Evolutionary conservation across 2,113 vertebrate species (phyloP), one percentile per base, ranked within the genome.

Genomic region (Calidris pygmaea): DNA sequence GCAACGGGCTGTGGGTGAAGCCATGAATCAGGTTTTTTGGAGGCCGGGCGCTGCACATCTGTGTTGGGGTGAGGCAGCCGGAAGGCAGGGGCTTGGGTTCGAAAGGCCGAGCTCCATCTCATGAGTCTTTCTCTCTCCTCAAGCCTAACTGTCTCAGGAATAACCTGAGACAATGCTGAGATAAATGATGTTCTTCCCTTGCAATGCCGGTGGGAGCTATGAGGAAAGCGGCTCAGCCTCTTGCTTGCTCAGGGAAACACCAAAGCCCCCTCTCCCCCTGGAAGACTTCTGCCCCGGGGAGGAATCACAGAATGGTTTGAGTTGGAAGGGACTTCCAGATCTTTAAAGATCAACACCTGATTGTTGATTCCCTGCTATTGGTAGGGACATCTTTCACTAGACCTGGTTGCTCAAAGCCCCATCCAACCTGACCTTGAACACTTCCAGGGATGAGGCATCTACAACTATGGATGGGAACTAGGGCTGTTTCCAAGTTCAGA

Each of bases 11-110:
- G 26, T 27, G 79, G 62, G 45, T 91, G 60, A 88, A 95, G 93
- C 72, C 94, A 91, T 89, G 93, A 94, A 90, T 93, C 68, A 89
- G 89, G 87, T 91, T 97, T 95, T 94, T 87, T 95, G 82, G 65
- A 90, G 74, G 63, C 71, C 39, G 82, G 60, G 79, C 0, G 2
- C 72, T 63, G 66, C 85, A 87, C 95, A 94, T 91, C 93, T 95
- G 96, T 71, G 39, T 86, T 93, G 65, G 93, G 79, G 82, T 74
- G 87, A 96, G 90, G 94, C 82, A 93, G 90, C 55, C 48, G 68
- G 71, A 91, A 93, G 60, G 37, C 47, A 1, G 3, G 1, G 70
- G 39, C 62, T 88, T 93, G 48, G 27, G 62, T 82, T 62, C 60
- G 30, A 63, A 91, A 56, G 35, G 43, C 86, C 5, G 6, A 63